Evolutionary conservation across 2,888 invertebrate species (phyloP), one percentile per base, ranked within the genome.

Genomic region (Hofmannophila pseudospretella): DNA sequence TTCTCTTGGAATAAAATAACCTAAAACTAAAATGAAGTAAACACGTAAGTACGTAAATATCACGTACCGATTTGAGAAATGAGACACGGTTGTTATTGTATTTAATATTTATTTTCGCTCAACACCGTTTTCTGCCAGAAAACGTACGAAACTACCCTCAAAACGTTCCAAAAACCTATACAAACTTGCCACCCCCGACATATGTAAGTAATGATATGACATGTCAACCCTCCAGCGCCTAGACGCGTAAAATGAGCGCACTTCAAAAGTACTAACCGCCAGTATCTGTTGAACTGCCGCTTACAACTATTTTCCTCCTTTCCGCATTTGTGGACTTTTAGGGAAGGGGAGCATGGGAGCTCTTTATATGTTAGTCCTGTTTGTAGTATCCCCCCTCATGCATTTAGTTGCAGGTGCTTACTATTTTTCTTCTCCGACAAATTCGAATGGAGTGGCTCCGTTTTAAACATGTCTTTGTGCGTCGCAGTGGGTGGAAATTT

Each of bases 371-470:
- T 23, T n/a, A 2, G n/a, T 23, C 23, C 2, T n/a, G 23, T 23
- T n/a, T 4, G 11, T 16, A 16, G 16, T 16, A 16, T 26, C 41
- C 40, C 30, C 10, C 11, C 22, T 31, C 52, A 67, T 81, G 82
- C 81, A 75, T 79, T 80, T 81, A 80, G 72, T 73, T 81, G 82
- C 82, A 82, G 82, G 79, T 81, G 79, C 70, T 68, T 72, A 70
- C 76, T 64, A 81, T 81, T 78, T 79, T 77, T 81, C 80, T 78
- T 74, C 66, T 59, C 69, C 65, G 70, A 72, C 77, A 71, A 76
- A 74, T 76, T 71, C 72, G 65, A 62, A 75, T 73, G 51, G 67
- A 73, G 72, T 67, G 52, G 62, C 54, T 52, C 51, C 49, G 49
- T 67, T 54, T 54, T 16, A 19, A 10, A 47, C 51, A 58, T 53